Percentiles rank a stretch among this genome's conserved stretches.
Conservation (phyloP, 1,140 invertebrate species). For the Ptiloglossa arizonensis region DNA sequence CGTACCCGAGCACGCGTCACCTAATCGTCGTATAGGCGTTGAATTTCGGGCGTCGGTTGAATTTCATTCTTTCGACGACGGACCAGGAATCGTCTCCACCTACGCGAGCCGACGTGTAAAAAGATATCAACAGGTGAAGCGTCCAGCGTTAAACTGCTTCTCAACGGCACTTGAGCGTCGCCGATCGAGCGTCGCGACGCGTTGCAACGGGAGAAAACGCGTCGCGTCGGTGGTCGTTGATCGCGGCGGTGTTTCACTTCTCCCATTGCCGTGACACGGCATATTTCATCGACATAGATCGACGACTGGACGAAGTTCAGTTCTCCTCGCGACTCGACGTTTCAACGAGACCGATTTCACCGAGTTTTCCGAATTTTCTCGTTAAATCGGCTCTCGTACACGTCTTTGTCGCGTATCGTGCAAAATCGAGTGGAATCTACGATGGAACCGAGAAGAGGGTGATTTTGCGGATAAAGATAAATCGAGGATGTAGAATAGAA, state of each 20-base stretch:
- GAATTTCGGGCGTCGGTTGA: too few relatives aligned
- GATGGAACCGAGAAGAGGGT: too few relatives aligned
- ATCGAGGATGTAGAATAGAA: too few relatives aligned
- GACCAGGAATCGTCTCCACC: too few relatives aligned
- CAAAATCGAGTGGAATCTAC: too few relatives aligned
- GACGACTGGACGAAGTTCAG: background rate
- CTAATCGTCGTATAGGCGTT: too few relatives aligned
- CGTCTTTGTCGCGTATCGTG: too few relatives aligned
- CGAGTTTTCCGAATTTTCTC: background rate
- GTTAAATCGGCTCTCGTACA: too few relatives aligned
- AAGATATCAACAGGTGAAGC: constrained; percentile 40
- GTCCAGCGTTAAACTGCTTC: constrained; percentile 30
- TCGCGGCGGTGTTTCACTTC: constrained; percentile 1
- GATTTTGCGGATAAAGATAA: too few relatives aligned
- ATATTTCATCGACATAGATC: background rate
- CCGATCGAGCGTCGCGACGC: constrained; percentile 20
- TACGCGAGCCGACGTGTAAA: background rate
- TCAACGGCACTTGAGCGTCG: constrained; percentile 30
- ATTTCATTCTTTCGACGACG: too few relatives aligned
- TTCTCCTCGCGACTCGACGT: too few relatives aligned
- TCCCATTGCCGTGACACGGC: background rate
- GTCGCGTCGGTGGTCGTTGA: constrained; percentile 1
- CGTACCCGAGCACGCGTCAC: too few relatives aligned
- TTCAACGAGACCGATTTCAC: background rate
- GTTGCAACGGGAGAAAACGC: background rate